A percentile compares a stretch with the other conserved stretches of the same genome.
phyloP scores from a whole-genome alignment of 2,797 vertebrate species.

The Astyanax mexicanus region DNA sequence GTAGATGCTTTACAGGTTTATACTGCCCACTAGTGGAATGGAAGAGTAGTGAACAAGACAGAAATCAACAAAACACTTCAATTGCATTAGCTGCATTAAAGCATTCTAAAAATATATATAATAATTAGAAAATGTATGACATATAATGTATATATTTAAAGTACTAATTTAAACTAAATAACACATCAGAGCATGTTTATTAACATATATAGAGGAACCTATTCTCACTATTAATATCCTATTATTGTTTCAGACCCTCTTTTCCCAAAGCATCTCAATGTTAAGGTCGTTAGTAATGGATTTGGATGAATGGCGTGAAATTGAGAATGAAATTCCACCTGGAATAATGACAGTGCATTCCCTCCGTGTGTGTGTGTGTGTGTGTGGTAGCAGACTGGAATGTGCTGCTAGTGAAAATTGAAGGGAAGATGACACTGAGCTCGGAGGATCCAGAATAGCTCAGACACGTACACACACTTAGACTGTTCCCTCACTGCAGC shows the following conservation, averaged over 20 bases:
- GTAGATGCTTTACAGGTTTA: conserved; percentile 46
- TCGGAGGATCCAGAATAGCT: conserved; percentile 35
- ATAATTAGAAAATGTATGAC: too few species aligned
- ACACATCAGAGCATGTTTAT: neutral
- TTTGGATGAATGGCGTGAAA: too few species aligned
- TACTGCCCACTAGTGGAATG: conserved; percentile 77
- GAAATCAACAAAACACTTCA: neutral
- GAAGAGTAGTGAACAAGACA: conserved; percentile 11
- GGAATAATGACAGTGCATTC: neutral
- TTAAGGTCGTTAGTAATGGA: too few species aligned
- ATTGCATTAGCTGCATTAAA: too few species aligned
- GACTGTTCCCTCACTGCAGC: conserved; percentile 48
- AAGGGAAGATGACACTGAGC: conserved; percentile 7
- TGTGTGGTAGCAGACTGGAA: conserved; percentile 16
- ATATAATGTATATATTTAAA: too few species aligned
- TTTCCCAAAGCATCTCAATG: too few species aligned
- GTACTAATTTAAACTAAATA: neutral
- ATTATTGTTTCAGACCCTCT: too few species aligned
- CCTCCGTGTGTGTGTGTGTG: too few species aligned
- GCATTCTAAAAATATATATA: too few species aligned
- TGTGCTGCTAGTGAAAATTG: conserved; percentile 21
- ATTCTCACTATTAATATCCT: neutral
- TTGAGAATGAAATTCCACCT: neutral
- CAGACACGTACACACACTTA: conserved; percentile 35
- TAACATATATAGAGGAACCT: neutral